Evolutionary conservation across 92 coral and sea anemone genomes (phyloP).

Genomic region (Pocillopora meandrina): DNA sequence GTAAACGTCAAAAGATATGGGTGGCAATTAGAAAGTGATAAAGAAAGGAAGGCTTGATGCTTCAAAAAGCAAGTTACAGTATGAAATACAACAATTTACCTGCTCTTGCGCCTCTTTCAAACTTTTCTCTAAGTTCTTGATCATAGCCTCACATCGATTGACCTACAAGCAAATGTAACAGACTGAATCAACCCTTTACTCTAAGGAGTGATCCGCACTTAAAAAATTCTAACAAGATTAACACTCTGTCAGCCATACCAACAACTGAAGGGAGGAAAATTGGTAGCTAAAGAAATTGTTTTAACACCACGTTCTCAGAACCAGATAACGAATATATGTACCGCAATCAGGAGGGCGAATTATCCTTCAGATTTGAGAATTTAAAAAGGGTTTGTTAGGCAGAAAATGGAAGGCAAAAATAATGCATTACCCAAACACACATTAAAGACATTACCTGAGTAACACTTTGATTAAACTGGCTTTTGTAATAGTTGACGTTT

Average conservation of each 20-base stretch:
- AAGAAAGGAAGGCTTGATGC: neutral
- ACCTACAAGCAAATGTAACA: slow-evolving; percentile 50
- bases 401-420: too few relatives aligned
- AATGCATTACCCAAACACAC: too few relatives aligned
- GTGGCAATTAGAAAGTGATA: neutral
- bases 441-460: slow-evolving; percentile 64
- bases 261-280: too few relatives aligned
- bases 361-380: too few relatives aligned
- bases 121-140: slow-evolving; percentile 73
- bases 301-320: too few relatives aligned
- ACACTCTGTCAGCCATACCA: too few relatives aligned
- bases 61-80: neutral
- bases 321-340: too few relatives aligned
- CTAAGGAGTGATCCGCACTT: too few relatives aligned
- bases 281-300: too few relatives aligned
- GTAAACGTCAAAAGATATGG: neutral
- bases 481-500: slow-evolving; percentile 84
- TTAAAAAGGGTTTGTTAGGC: too few relatives aligned
- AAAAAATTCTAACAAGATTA: too few relatives aligned
- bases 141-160: slow-evolving; percentile 76
- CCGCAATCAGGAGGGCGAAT: too few relatives aligned
- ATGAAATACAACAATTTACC: slow-evolving; percentile 24
- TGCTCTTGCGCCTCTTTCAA: slow-evolving; percentile 71
- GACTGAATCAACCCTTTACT: neutral
- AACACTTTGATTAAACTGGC: slow-evolving; percentile 82